Evolutionary conservation across 2,888 invertebrate species (phyloP).

Genomic region (Oscheius onirici): DNA sequence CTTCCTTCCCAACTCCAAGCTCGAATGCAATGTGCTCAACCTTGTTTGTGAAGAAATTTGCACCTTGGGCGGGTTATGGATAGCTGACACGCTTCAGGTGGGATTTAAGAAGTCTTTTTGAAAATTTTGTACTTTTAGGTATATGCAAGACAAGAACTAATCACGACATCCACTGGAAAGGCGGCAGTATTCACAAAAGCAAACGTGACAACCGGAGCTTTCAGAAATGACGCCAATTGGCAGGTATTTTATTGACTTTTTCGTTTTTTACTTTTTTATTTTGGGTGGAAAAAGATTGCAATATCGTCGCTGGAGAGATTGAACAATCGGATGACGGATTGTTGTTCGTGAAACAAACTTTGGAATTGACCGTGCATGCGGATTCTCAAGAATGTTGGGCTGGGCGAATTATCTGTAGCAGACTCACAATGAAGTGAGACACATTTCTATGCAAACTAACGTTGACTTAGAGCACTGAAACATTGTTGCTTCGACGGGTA

Average conservation of each 20-base stretch:
- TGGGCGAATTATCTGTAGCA: constrained; percentile 45
- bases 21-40: constrained; percentile 43
- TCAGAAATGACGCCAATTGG: constrained; percentile 45
- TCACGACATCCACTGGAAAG: constrained; percentile 49
- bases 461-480: constrained; percentile 31
- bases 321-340: constrained; percentile 52
- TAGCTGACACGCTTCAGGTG: constrained; percentile 39
- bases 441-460: not conserved
- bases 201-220: constrained; percentile 43
- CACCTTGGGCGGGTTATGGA: constrained; percentile 48
- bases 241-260: constrained; percentile 28
- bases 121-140: not conserved
- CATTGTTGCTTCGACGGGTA: constrained; percentile 40
- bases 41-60: constrained; percentile 44
- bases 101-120: not conserved
- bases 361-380: constrained; percentile 45
- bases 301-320: constrained; percentile 43
- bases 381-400: constrained; percentile 40
- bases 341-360: constrained; percentile 49
- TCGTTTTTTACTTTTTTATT: not conserved
- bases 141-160: constrained; percentile 50
- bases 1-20: constrained; percentile 46
- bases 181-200: constrained; percentile 37
- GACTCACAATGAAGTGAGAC: constrained; percentile 25
- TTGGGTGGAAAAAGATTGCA: constrained; percentile 47